Percentiles rank a stretch among this genome's conserved stretches.
These are phyloP conservation scores for Strigamia crassipes DNA, from an alignment of 2,888 invertebrate genomes.

Conservation along the genomic window DNA sequence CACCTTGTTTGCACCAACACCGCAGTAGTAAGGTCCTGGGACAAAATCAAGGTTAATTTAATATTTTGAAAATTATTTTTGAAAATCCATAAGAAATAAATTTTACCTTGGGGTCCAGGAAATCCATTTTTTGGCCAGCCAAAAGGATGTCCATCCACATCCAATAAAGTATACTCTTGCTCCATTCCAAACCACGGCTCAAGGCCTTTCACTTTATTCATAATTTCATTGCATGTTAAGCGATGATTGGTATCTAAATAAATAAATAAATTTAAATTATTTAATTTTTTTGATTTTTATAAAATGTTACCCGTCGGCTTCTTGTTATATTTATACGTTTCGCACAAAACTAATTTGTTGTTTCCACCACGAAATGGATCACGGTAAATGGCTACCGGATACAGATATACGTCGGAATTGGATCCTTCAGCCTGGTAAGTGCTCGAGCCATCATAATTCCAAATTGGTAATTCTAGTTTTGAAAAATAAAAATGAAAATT, in stretches of 20 bases:
- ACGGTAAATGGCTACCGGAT: constrained; percentile 87
- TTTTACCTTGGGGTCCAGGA: constrained; percentile 77
- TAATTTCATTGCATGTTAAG: constrained; percentile 72
- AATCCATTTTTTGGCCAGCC: constrained; percentile 94
- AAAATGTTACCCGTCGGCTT: constrained; percentile 71
- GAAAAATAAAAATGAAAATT: too few species aligned
- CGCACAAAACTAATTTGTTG: constrained; percentile 87
- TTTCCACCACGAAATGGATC: constrained; percentile 92
- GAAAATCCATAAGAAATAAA: too few species aligned
- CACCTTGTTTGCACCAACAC: constrained; percentile 93
- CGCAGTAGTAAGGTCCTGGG: constrained; percentile 94
- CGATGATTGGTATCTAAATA: constrained; percentile 72
- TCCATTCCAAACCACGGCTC: constrained; percentile 93
- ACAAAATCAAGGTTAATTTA: too few species aligned
- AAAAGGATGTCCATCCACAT: constrained; percentile 82
- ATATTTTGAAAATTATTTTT: too few species aligned
- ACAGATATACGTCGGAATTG: constrained; percentile 88
- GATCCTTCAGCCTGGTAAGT: constrained; percentile 85
- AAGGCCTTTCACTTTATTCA: constrained; percentile 71
- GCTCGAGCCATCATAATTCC: constrained; percentile 95
- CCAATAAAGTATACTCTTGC: constrained; percentile 87
- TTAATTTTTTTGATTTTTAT: too few species aligned
- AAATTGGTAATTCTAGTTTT: constrained; percentile 71
- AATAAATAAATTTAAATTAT: background rate
- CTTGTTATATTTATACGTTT: constrained; percentile 83